These are phyloP conservation scores for Amblyopsis rosae DNA, from an alignment of 2,113 vertebrate genomes.

Conservation along the genomic window DNA sequence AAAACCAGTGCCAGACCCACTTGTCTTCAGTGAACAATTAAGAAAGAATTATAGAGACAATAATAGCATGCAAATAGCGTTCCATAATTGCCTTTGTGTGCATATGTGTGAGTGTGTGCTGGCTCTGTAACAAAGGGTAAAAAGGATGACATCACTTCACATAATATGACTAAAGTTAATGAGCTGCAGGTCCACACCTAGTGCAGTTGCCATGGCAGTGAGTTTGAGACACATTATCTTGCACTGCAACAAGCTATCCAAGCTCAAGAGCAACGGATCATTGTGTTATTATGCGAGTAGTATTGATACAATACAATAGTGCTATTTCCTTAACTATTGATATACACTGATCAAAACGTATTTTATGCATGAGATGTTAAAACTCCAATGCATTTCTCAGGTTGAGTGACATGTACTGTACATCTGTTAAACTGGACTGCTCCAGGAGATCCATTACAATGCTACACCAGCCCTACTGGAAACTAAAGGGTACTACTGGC, in stretches of 20 bases:
- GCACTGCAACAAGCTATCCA: not conserved
- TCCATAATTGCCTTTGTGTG: conserved; percentile 9
- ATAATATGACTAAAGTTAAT: conserved; percentile 16
- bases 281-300: not conserved
- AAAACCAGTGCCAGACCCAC: not conserved
- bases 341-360: too few relatives aligned
- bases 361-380: too few relatives aligned
- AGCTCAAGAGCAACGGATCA: not conserved
- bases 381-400: too few relatives aligned
- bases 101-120: conserved; percentile 9
- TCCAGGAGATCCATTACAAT: not conserved
- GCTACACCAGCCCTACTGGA: not conserved
- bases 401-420: too few relatives aligned
- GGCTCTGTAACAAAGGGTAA: conserved; percentile 23
- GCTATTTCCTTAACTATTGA: too few relatives aligned
- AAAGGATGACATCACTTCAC: conserved; percentile 43
- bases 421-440: not conserved
- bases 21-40: not conserved
- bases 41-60: not conserved
- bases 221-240: conserved; percentile 11
- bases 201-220: conserved; percentile 14
- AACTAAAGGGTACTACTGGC: not conserved
- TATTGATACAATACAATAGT: too few relatives aligned
- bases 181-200: conserved; percentile 30
- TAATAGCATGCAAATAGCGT: conserved; percentile 3